These are phyloP conservation scores for Prorops nasuta DNA, from an alignment of 1,140 invertebrate genomes.

Conservation along the genomic window DNA sequence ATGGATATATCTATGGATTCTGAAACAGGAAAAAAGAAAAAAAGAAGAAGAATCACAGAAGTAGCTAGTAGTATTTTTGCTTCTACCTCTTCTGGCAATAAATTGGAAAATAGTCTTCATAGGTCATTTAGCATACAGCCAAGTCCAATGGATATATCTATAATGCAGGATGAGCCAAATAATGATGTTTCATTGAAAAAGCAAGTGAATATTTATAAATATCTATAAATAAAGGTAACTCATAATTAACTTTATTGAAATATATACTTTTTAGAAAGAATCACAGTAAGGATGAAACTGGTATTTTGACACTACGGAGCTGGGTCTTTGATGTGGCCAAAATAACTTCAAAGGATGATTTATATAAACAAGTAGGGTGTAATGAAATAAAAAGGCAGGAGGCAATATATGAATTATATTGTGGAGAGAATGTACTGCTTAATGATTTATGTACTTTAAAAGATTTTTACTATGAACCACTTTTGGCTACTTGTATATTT, in stretches of 20 bases:
- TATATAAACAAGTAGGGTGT: slow-evolving; percentile 23
- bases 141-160: slow-evolving; percentile 32
- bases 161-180: slow-evolving; percentile 31
- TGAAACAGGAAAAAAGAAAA: slow-evolving; percentile 40
- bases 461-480: slow-evolving; percentile 55
- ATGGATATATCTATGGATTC: slow-evolving; percentile 48
- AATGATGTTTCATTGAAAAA: slow-evolving; percentile 27
- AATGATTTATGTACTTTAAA: slow-evolving; percentile 55
- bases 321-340: slow-evolving; percentile 44
- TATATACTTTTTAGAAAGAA: slow-evolving; percentile 17
- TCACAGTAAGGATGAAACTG: slow-evolving; percentile 25
- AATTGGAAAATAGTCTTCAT: slow-evolving; percentile 34
- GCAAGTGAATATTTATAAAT: slow-evolving; percentile 12
- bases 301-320: slow-evolving; percentile 37
- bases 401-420: slow-evolving; percentile 60
- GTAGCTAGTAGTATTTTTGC: slow-evolving; percentile 45
- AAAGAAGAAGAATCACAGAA: slow-evolving; percentile 47
- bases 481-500: slow-evolving; percentile 54
- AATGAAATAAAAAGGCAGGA: slow-evolving; percentile 47
- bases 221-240: background rate
- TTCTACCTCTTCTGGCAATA: slow-evolving; percentile 26
- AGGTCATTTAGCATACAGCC: slow-evolving; percentile 36
- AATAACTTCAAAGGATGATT: slow-evolving; percentile 17
- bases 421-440: slow-evolving; percentile 59
- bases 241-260: background rate